Percentiles rank a stretch among this genome's conserved stretches.
These are phyloP conservation scores for Rhinopomastus cyanomelas DNA, from an alignment of 2,113 vertebrate genomes.

Conservation along the genomic window DNA sequence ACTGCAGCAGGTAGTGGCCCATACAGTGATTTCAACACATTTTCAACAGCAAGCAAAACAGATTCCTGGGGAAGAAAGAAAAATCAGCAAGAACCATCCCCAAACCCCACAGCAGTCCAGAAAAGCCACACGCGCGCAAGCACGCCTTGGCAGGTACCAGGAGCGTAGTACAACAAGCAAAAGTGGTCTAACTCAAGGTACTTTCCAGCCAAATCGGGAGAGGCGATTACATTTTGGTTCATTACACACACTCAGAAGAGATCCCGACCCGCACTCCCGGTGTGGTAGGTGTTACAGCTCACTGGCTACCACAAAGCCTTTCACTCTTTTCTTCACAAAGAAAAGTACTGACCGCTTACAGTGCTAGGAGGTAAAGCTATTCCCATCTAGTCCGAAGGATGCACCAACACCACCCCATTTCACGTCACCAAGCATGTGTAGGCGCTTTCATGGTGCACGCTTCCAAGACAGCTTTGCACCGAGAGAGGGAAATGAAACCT, in stretches of 20 bases:
- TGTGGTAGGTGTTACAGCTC: background rate
- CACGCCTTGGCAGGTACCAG: background rate
- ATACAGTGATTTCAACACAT: slow-evolving; percentile 87
- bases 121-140: background rate
- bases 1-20: slow-evolving; percentile 74
- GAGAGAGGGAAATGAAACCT: background rate
- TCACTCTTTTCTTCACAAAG: background rate
- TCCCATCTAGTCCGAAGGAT: background rate
- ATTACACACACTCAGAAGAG: background rate
- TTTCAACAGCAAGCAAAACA: slow-evolving; percentile 85
- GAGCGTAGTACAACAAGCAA: background rate
- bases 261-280: background rate
- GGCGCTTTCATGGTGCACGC: background rate
- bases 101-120: background rate
- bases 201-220: background rate
- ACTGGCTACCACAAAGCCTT: background rate
- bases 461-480: background rate
- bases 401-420: background rate
- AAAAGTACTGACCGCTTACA: background rate
- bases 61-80: slow-evolving; percentile 79
- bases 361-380: background rate
- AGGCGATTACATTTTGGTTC: background rate
- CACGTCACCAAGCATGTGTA: background rate
- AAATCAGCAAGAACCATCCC: background rate
- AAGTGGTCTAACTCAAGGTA: background rate